Evolutionary conservation across 2,113 vertebrate genomes (phyloP).

Genomic region (Nothobranchius kuhntae): DNA sequence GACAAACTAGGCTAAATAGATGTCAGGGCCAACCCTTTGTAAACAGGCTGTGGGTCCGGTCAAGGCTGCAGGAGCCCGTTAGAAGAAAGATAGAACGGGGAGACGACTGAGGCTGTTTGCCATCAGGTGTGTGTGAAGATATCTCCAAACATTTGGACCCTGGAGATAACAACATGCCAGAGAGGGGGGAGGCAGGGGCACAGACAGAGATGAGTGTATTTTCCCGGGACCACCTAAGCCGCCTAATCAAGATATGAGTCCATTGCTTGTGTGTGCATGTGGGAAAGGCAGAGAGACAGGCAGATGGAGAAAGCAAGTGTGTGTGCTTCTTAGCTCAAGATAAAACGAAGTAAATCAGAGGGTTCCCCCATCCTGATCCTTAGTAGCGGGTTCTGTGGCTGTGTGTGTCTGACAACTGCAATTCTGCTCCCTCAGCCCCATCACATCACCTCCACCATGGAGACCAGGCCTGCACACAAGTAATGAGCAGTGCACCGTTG

Average conservation of each 20-base stretch:
- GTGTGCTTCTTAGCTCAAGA: slow-evolving; percentile 56
- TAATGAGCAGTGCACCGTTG: slow-evolving; percentile 70
- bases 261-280: slow-evolving; percentile 43
- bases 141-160: slow-evolving; percentile 77
- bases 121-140: slow-evolving; percentile 78
- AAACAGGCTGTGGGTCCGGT: slow-evolving; percentile 54
- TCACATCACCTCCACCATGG: slow-evolving; percentile 62
- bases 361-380: slow-evolving; percentile 69
- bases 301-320: slow-evolving; percentile 3
- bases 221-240: slow-evolving; percentile 71
- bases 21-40: slow-evolving; percentile 60
- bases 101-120: slow-evolving; percentile 71
- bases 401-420: slow-evolving; percentile 42
- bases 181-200: slow-evolving; percentile 59
- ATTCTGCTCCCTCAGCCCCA: slow-evolving; percentile 59
- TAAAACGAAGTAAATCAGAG: slow-evolving; percentile 74
- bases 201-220: slow-evolving; percentile 70
- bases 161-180: slow-evolving; percentile 74
- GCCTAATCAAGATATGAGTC: slow-evolving; percentile 77
- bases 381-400: slow-evolving; percentile 46
- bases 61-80: slow-evolving; percentile 64
- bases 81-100: slow-evolving; percentile 63
- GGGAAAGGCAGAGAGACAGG: slow-evolving; percentile 14
- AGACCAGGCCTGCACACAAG: slow-evolving; percentile 60
- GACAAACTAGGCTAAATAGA: slow-evolving; percentile 54